Evolutionary conservation across 1,140 invertebrate genomes (phyloP).

Genomic region (Zaprionus taronus): DNA sequence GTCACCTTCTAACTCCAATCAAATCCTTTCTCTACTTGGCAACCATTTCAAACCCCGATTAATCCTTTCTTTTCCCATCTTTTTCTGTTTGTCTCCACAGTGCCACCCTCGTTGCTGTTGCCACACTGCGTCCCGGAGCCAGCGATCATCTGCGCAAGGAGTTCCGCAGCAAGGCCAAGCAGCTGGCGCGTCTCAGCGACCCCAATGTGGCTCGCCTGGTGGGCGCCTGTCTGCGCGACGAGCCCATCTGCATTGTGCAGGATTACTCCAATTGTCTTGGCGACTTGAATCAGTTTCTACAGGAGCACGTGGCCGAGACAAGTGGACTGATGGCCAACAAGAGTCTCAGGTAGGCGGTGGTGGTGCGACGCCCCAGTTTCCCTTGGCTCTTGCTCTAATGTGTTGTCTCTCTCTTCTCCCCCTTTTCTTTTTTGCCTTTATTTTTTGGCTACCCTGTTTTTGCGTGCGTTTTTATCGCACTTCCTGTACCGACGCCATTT

Average conservation of each 20-base stretch:
- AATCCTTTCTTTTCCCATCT: neutral
- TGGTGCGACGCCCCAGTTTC: slow-evolving; percentile 15
- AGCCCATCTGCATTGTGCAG: slow-evolving; percentile 89
- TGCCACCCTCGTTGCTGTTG: slow-evolving; percentile 90
- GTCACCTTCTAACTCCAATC: too few relatives aligned
- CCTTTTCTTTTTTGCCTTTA: slow-evolving; percentile 10
- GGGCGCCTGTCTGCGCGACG: slow-evolving; percentile 90
- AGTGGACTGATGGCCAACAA: slow-evolving; percentile 71
- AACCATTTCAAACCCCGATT: neutral
- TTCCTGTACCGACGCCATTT: slow-evolving; percentile 80
- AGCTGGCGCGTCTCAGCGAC: slow-evolving; percentile 90
- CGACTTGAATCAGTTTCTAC: slow-evolving; percentile 91
- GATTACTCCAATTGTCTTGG: slow-evolving; percentile 88
- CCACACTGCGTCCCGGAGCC: slow-evolving; percentile 88
- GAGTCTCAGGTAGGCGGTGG: slow-evolving; percentile 67
- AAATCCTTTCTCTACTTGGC: too few relatives aligned
- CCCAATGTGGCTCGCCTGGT: slow-evolving; percentile 91
- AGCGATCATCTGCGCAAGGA: slow-evolving; percentile 87
- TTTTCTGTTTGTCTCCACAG: slow-evolving; percentile 51
- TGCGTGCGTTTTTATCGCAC: slow-evolving; percentile 77
- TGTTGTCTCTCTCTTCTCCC: slow-evolving; percentile 34
- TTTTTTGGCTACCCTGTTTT: slow-evolving; percentile 32
- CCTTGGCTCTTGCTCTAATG: slow-evolving; percentile 42
- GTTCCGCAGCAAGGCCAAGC: slow-evolving; percentile 89
- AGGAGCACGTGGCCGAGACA: slow-evolving; percentile 90